Base-by-base conservation (phyloP, 2,113 vertebrate genomes). In the Malurus melanocephalus region DNA sequence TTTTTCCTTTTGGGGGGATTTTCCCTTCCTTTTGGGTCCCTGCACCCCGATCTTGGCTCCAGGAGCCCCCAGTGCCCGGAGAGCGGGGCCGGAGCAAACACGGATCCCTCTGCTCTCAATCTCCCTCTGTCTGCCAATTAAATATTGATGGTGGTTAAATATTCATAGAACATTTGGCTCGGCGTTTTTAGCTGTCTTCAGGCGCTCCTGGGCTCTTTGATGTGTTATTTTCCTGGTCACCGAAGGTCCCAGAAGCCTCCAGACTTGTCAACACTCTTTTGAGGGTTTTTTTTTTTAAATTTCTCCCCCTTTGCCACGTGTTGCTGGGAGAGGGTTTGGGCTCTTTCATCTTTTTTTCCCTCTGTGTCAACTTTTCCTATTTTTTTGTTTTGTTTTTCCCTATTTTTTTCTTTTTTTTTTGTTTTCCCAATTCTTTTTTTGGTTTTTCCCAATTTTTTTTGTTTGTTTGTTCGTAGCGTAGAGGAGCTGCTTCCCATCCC, bases 81-180 rank as follows among this genome's bases (percentile, higher is more conserved):
- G 52, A 61, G 40, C 0, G 0, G 48, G 27, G 15, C 52, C 56
- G 73, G 88, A 42, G 79, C 43, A 35, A 28, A 46, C 0, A 0
- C 6, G 30, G 88, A 93, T 93, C 85, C 49, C 53, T 85, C 61
- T 45, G 83, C 95, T 91, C 88, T 76, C 91, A 73, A 93, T 88
- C 91, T 91, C 61, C 76, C 53, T 92, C 69, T 62, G 76, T 88
- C 94, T 85, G 66, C 90, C 90, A 81, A 95, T 96, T 94, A 96
- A 96, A 93, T 87, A 96, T 96, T 95, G 88, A 96, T 94, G 92
- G 86, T 23, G 17, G 59, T 96, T 94, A 95, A 94, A 94, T 94
- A 96, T 96, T 94, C 95, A 95, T 96, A 55, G 86, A 88, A 81
- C 93, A 93, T 68, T 96, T 96, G 92, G 92, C 83, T 93, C 43